A percentile compares a stretch with the other conserved stretches of the same genome.
Evolutionary conservation across 2,888 invertebrate species (phyloP).

Genomic region (Eledone cirrhosa): DNA sequence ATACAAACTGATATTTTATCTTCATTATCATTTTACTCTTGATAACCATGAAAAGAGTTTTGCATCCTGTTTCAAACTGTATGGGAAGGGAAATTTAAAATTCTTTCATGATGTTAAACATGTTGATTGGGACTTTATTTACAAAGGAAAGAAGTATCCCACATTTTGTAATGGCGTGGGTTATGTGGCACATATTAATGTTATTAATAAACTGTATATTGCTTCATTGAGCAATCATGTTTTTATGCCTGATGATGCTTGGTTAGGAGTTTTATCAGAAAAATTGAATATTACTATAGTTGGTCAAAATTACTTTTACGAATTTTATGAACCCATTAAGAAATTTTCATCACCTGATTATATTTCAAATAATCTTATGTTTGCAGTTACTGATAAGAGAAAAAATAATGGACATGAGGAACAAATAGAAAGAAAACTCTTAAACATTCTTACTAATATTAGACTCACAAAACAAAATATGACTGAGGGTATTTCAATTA

Average conservation of each 20-base stretch:
- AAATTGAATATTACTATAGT: background rate
- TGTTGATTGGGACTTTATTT: background rate
- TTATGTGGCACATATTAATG: background rate
- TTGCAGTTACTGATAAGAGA: background rate
- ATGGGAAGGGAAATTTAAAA: background rate
- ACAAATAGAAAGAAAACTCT: too few relatives aligned
- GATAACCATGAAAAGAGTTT: background rate
- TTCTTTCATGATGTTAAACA: background rate
- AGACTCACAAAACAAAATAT: too few relatives aligned
- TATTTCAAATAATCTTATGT: background rate
- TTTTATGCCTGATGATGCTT: constrained; percentile 12
- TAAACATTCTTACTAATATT: too few relatives aligned
- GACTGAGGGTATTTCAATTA: too few relatives aligned
- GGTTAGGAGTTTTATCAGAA: background rate
- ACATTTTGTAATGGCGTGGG: background rate
- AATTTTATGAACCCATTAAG: background rate
- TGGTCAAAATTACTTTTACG: background rate
- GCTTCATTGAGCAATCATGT: background rate
- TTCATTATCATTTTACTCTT: background rate
- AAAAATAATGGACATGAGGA: background rate
- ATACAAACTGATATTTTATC: background rate
- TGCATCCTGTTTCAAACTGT: background rate
- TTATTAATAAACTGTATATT: background rate
- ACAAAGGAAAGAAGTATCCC: background rate
- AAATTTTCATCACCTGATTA: background rate